Percentiles rank a stretch among this genome's conserved stretches.
phyloP scores from a whole-genome alignment of 1,140 invertebrate species.

The Oncopeltus fasciatus region DNA sequence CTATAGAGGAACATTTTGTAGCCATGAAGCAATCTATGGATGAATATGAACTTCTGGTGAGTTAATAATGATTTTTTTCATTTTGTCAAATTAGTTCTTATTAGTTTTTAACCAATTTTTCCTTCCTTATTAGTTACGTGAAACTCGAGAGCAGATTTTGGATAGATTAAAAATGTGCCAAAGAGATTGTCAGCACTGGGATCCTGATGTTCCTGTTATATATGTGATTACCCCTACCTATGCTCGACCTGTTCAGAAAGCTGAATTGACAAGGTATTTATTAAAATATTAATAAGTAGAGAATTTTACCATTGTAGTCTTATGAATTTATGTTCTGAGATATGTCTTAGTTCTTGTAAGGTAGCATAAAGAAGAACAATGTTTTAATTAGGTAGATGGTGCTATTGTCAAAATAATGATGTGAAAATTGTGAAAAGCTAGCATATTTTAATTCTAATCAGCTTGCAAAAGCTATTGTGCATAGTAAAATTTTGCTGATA shows the following conservation, averaged over 20 bases:
- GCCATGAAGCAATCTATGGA: conserved; percentile 18
- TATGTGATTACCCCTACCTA: conserved; percentile 92
- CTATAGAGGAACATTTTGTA: conserved; percentile 14
- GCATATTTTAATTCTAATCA: too few relatives aligned
- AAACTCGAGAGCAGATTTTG: conserved; percentile 21
- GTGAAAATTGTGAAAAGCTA: too few relatives aligned
- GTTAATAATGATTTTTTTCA: background rate
- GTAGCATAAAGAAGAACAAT: too few relatives aligned
- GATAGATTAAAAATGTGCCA: conserved; percentile 17
- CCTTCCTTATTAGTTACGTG: conserved; percentile 21
- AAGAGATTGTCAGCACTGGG: conserved; percentile 23
- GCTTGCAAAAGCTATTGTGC: too few relatives aligned
- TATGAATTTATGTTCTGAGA: too few relatives aligned
- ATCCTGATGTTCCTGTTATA: conserved; percentile 37
- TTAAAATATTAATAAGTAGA: background rate
- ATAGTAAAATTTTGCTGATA: too few relatives aligned
- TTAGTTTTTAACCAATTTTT: background rate
- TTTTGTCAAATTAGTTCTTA: background rate
- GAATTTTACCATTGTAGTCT: too few relatives aligned
- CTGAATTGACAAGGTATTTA: conserved; percentile 69
- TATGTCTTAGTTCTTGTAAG: too few relatives aligned
- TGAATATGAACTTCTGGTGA: conserved; percentile 19
- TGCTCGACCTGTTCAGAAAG: conserved; percentile 77
- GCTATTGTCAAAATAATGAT: too few relatives aligned
- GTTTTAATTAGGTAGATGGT: too few relatives aligned